These are phyloP conservation scores for Microtus montanus DNA, from an alignment of 2,113 vertebrate species.

Conservation along the genomic window DNA sequence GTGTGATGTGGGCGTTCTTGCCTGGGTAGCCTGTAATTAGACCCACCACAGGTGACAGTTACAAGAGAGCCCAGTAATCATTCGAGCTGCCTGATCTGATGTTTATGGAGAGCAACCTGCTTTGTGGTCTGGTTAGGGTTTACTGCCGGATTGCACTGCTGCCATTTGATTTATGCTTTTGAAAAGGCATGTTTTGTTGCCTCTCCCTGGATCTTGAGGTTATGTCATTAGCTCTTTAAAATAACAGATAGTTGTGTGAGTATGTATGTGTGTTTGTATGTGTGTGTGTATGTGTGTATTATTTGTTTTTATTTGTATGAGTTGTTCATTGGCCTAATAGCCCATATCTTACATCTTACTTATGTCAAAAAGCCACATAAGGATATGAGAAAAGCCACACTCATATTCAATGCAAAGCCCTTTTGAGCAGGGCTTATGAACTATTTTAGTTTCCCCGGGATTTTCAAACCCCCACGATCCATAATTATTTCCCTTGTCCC, in stretches of 20 bases:
- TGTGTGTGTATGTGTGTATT: neutral
- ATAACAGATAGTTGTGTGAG: neutral
- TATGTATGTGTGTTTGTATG: neutral
- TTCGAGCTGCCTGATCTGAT: constrained; percentile 89
- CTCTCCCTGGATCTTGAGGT: neutral
- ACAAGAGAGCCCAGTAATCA: constrained; percentile 89
- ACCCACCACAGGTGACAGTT: constrained; percentile 91
- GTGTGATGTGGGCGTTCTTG: constrained; percentile 87
- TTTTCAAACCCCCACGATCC: neutral
- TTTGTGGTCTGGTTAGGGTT: constrained; percentile 87
- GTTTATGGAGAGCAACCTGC: constrained; percentile 86
- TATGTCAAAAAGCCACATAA: neutral
- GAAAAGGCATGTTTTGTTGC: constrained; percentile 35
- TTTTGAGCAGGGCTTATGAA: neutral
- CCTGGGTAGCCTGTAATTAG: constrained; percentile 92
- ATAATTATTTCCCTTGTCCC: neutral
- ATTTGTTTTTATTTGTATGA: neutral
- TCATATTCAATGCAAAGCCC: neutral
- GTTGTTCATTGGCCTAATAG: neutral
- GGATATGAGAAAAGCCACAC: neutral
- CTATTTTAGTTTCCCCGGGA: neutral
- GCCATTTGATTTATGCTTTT: constrained; percentile 71
- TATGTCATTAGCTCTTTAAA: neutral
- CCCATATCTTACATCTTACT: neutral
- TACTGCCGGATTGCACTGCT: constrained; percentile 64